Evolutionary conservation across 2,113 vertebrate genomes (phyloP).

Genomic region (Engraulis encrasicolus): DNA sequence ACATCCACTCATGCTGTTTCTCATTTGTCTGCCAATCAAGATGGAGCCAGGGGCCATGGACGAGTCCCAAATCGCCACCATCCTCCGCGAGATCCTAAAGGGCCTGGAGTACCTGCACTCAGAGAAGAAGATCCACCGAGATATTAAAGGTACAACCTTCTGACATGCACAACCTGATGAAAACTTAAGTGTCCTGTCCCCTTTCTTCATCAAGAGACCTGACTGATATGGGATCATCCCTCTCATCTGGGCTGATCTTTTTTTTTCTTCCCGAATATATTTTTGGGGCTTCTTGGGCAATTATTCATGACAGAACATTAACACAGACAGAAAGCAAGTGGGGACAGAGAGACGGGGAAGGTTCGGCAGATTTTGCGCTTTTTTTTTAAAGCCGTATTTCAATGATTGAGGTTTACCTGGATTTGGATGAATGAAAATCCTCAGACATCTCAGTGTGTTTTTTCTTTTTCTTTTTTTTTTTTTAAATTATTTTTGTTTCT

Average conservation of each 20-base stretch:
- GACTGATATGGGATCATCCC: background rate
- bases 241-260: background rate
- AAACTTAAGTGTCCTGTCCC: background rate
- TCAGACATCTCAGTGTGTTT: too few species aligned
- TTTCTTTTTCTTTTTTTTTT: too few species aligned
- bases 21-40: conserved; percentile 63
- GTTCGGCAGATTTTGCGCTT: too few species aligned
- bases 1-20: background rate
- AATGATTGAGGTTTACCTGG: too few species aligned
- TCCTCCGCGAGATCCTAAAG: conserved; percentile 95
- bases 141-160: conserved; percentile 89
- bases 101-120: conserved; percentile 97
- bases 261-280: too few species aligned
- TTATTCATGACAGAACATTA: too few species aligned
- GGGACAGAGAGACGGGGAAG: too few species aligned
- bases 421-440: too few species aligned
- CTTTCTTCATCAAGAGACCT: background rate
- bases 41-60: conserved; percentile 92
- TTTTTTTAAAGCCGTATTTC: too few species aligned
- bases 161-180: background rate
- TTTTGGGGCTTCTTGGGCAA: too few species aligned
- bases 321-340: too few species aligned
- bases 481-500: too few species aligned
- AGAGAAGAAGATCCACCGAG: conserved; percentile 98
- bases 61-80: conserved; percentile 95